phyloP scores from a whole-genome alignment of 2,888 invertebrate genomes.

The Philereme vetulata region DNA sequence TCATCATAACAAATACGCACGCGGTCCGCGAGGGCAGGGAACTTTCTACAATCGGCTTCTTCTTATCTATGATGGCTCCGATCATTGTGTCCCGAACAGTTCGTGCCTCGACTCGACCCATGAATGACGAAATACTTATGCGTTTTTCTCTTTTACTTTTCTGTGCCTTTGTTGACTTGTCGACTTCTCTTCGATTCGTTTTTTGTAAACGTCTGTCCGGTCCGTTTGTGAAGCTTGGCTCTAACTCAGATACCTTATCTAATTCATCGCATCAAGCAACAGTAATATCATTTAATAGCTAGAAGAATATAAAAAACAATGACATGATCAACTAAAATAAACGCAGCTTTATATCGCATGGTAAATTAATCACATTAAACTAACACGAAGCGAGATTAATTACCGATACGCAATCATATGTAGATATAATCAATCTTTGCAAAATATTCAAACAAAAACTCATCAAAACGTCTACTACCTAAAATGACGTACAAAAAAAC shows the following conservation, averaged over 20 bases:
- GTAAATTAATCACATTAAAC: slow-evolving; percentile 36
- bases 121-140: slow-evolving; percentile 71
- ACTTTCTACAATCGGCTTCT: slow-evolving; percentile 73
- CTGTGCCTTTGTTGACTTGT: slow-evolving; percentile 76
- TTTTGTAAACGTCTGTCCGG: slow-evolving; percentile 72
- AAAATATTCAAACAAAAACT: slow-evolving; percentile 60
- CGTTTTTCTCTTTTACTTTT: slow-evolving; percentile 74
- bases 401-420: slow-evolving; percentile 49
- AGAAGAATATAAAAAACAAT: slow-evolving; percentile 48
- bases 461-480: slow-evolving; percentile 53
- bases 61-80: slow-evolving; percentile 78
- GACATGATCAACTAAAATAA: slow-evolving; percentile 46
- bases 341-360: slow-evolving; percentile 38
- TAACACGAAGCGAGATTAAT: slow-evolving; percentile 39
- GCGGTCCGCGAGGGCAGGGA: slow-evolving; percentile 66
- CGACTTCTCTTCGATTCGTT: slow-evolving; percentile 70
- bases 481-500: slow-evolving; percentile 53
- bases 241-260: slow-evolving; percentile 76
- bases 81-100: slow-evolving; percentile 76
- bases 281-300: slow-evolving; percentile 50
- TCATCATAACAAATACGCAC: slow-evolving; percentile 82
- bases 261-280: slow-evolving; percentile 62
- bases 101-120: slow-evolving; percentile 66
- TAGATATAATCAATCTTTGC: slow-evolving; percentile 64
- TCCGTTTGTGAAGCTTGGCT: slow-evolving; percentile 68